These are phyloP conservation scores for Lerista edwardsae DNA, from an alignment of 2,797 vertebrate genomes.

Conservation along the genomic window DNA sequence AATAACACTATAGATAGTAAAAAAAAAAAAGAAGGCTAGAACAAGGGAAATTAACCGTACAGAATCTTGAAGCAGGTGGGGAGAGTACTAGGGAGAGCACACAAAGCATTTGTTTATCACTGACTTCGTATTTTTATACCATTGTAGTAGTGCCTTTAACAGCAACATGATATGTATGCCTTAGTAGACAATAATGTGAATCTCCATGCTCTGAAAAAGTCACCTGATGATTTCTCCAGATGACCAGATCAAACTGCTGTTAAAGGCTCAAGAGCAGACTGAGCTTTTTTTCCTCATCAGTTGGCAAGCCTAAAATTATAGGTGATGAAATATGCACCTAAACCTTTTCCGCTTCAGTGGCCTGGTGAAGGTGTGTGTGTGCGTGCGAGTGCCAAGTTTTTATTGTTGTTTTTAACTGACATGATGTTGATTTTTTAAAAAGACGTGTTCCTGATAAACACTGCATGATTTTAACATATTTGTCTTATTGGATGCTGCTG, in stretches of 20 bases:
- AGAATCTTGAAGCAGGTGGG: not conserved
- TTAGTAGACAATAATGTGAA: not conserved
- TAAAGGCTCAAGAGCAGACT: not conserved
- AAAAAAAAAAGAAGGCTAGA: not conserved
- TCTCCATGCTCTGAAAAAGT: not conserved
- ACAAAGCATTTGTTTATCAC: not conserved
- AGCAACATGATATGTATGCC: not conserved
- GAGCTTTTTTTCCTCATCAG: too few species aligned
- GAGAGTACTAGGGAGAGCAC: not conserved
- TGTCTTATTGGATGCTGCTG: too few species aligned
- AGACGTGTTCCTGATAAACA: too few species aligned
- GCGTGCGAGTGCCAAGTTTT: too few species aligned
- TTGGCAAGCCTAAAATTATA: not conserved
- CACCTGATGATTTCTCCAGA: not conserved
- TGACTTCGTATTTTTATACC: not conserved
- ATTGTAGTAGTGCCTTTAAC: not conserved
- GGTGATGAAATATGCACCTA: not conserved
- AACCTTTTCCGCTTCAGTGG: not conserved
- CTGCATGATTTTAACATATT: too few species aligned
- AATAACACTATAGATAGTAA: not conserved
- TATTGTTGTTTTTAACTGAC: too few species aligned
- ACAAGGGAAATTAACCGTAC: not conserved
- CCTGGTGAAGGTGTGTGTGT: too few species aligned
- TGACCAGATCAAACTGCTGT: too few species aligned
- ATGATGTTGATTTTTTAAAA: too few species aligned